phyloP scores from a whole-genome alignment of 2,113 vertebrate genomes.

The Tor tambroides region DNA sequence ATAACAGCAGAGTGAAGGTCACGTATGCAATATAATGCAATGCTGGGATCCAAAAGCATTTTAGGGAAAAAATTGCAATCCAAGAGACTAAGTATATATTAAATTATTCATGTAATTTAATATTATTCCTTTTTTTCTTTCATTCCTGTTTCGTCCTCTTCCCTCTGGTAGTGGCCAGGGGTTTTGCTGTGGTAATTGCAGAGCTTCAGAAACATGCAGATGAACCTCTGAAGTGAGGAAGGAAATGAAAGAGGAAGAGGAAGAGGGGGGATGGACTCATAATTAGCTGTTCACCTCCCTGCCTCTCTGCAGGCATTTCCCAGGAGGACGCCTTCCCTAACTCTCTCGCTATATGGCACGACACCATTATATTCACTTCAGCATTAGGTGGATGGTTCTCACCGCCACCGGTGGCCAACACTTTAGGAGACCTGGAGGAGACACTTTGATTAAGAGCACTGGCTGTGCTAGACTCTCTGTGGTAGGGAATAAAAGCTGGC shows the following conservation, averaged over 20 bases:
- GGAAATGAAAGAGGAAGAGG: slow-evolving; percentile 59
- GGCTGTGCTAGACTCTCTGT: neutral
- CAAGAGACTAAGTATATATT: slow-evolving; percentile 57
- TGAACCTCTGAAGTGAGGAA: slow-evolving; percentile 66
- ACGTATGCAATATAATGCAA: neutral
- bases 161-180: slow-evolving; percentile 65
- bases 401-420: neutral
- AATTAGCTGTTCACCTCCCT: slow-evolving; percentile 64
- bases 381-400: neutral
- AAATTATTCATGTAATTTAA: slow-evolving; percentile 60
- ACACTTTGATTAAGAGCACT: slow-evolving; percentile 20
- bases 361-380: slow-evolving; percentile 44
- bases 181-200: slow-evolving; percentile 69
- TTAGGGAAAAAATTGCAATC: neutral
- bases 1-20: slow-evolving; percentile 16
- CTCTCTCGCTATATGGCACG: neutral
- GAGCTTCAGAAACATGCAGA: slow-evolving; percentile 76
- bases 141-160: slow-evolving; percentile 55
- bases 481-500: neutral
- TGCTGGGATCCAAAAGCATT: slow-evolving; percentile 6
- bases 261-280: slow-evolving; percentile 64
- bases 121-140: slow-evolving; percentile 59
- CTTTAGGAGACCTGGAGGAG: slow-evolving; percentile 15
- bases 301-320: slow-evolving; percentile 45
- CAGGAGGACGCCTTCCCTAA: neutral